Evolutionary conservation across 2,888 invertebrate species (phyloP).

Genomic region (Cylindroiulus punctatus): DNA sequence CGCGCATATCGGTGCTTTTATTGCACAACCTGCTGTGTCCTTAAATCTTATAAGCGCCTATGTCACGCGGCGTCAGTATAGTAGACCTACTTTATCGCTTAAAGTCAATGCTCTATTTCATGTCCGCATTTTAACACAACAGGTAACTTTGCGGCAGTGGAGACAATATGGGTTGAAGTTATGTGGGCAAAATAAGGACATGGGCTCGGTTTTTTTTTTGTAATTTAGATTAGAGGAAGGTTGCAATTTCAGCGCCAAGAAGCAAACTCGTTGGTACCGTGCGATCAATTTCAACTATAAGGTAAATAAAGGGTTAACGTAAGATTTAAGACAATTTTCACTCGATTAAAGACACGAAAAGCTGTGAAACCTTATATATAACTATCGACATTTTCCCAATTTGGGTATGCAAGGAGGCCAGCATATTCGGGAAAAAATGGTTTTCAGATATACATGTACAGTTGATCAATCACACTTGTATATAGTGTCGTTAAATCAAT

Average conservation of each 20-base stretch:
- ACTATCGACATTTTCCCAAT: no score
- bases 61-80: neutral
- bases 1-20: neutral
- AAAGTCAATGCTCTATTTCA: neutral
- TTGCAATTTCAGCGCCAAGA: neutral
- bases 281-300: no score
- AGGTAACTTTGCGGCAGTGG: neutral
- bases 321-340: no score
- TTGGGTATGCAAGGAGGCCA: no score
- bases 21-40: neutral
- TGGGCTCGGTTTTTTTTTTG: neutral
- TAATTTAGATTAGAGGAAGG: neutral
- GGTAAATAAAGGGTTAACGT: no score
- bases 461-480: no score
- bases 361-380: no score
- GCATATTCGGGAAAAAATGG: no score
- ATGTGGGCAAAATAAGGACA: constrained; percentile 20
- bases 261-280: neutral
- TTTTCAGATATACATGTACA: no score
- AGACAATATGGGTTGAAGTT: constrained; percentile 27
- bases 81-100: constrained; percentile 1
- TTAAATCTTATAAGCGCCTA: constrained; percentile 14
- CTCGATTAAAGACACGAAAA: no score
- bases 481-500: no score
- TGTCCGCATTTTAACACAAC: neutral